Base-by-base conservation (phyloP, 2,888 invertebrate genomes). In the Trypoxylon attenuatum region DNA sequence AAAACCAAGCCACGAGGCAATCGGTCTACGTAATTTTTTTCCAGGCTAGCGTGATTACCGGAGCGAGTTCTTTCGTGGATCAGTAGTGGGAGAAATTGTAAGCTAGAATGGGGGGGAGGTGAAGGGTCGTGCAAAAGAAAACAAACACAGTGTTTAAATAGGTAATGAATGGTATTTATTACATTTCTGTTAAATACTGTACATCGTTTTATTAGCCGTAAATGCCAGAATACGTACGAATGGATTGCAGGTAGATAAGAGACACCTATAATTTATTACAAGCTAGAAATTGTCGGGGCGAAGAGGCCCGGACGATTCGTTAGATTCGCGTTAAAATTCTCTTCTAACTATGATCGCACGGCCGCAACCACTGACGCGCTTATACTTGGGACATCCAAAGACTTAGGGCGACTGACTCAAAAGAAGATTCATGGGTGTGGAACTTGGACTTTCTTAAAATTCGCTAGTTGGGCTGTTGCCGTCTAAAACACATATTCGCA, bases 151-250 rank as follows among this genome's bases (percentile, higher is more conserved):
- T 10, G 0, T 5, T 33, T 38, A 53, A 62, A 62, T 69, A 69
- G 57, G 53, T 73, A 73, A 76, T 61, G 76, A 78, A 78, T 73
- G n/a, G 68, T 62, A 68, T 79, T 79, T 73, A 64, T 76, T 69
- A 73, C 60, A 70, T 60, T 59, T 61, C 27, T 59, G 69, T 73
- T 69, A 76, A 78, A 78, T 78, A 78, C 79, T 78, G 78, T 79
- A 79, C 71, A 78, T 71, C 41, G 27, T 69, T 63, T 53, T 53
- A 53, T 79, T 33, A 45, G 22, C 55, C 46, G 33, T 61, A 72
- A 55, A 64, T 59, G 64, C 52, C 59, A 67, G 55, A 70, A 65
- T 73, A 70, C 55, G 57, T 56, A 76, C 65, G 68, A 73, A 77
- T 71, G 63, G 73, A 73, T 69, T 73, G 61, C 63, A 71, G 71